A percentile compares a stretch with the other conserved stretches of the same genome.
Conservation (phyloP, 2,797 vertebrate genomes). For the Myoxocephalus aenaeus region DNA sequence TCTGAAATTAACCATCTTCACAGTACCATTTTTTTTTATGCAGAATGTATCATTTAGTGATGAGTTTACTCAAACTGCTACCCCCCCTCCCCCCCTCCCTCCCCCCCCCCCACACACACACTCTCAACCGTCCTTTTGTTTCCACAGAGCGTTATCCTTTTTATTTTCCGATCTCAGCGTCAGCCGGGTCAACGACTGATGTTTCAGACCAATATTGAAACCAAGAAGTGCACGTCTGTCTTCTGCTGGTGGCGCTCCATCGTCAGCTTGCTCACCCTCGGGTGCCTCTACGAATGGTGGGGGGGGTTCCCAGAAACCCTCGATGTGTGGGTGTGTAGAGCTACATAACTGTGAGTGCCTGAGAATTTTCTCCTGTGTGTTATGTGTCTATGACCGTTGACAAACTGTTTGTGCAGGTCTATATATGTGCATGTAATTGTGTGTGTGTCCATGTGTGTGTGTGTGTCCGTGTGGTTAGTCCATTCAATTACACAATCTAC, state of each 20-base stretch:
- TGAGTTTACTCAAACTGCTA: slow-evolving; percentile 51
- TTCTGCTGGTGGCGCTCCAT: slow-evolving; percentile 45
- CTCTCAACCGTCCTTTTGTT: slow-evolving; percentile 66
- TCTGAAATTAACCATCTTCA: slow-evolving; percentile 11
- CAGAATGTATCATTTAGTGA: slow-evolving; percentile 52
- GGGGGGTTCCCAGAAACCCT: slow-evolving; percentile 77
- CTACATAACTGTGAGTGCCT: slow-evolving; percentile 35
- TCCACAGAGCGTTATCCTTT: slow-evolving; percentile 66
- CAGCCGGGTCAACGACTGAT: slow-evolving; percentile 64
- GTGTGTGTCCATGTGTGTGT: slow-evolving; percentile 1
- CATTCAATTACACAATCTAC: slow-evolving; percentile 82
- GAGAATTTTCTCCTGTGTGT: slow-evolving; percentile 10
- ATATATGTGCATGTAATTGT: slow-evolving; percentile 5
- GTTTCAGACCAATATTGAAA: slow-evolving; percentile 78
- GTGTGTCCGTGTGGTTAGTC: slow-evolving; percentile 63
- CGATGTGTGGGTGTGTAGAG: slow-evolving; percentile 61
- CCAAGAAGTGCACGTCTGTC: slow-evolving; percentile 53
- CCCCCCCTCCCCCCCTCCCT: slow-evolving; percentile 38
- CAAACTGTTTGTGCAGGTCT: slow-evolving; percentile 4
- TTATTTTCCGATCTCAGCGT: slow-evolving; percentile 66
- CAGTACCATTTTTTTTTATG: too few species aligned
- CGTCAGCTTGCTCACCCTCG: slow-evolving; percentile 56
- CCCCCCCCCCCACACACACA: slow-evolving; percentile 19
- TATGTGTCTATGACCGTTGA: slow-evolving; percentile 20
- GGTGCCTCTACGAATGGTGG: slow-evolving; percentile 62